phyloP scores from a whole-genome alignment of 2,113 vertebrate species.

The Haliaeetus leucogaster region DNA sequence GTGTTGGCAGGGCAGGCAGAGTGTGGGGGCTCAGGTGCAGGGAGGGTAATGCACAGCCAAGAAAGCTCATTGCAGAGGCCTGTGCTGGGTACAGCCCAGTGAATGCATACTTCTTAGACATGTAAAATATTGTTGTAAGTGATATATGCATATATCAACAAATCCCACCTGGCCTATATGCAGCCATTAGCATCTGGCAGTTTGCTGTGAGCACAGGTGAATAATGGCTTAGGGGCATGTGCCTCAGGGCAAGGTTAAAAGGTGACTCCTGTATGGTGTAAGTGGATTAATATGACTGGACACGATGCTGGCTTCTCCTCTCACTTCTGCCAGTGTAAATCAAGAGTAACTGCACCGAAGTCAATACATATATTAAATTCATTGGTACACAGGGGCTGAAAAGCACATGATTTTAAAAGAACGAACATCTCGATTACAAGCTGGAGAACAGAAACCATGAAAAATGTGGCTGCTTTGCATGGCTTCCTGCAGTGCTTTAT shows the following conservation, averaged over 20 bases:
- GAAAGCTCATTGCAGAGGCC: not conserved
- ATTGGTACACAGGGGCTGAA: not conserved
- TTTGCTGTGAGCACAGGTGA: slow-evolving; percentile 15
- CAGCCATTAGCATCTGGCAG: slow-evolving; percentile 42
- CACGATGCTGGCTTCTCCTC: not conserved
- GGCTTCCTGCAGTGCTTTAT: not conserved
- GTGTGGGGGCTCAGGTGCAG: not conserved
- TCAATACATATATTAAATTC: slow-evolving; percentile 23
- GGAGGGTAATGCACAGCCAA: not conserved
- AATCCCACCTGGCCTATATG: slow-evolving; percentile 39
- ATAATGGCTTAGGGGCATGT: slow-evolving; percentile 10
- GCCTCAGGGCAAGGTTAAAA: slow-evolving; percentile 22
- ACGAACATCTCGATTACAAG: not conserved
- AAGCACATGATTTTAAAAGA: slow-evolving; percentile 1
- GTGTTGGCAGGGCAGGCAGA: not conserved
- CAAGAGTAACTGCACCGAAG: slow-evolving; percentile 3
- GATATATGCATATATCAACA: not conserved
- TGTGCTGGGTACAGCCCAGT: not conserved
- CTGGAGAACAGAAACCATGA: not conserved
- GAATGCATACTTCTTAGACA: not conserved
- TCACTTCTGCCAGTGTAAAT: not conserved
- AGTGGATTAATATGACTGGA: slow-evolving; percentile 33
- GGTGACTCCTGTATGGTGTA: not conserved
- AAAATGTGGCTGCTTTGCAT: not conserved
- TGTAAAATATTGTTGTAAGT: not conserved